Conservation (phyloP, 2,797 vertebrate species). For the Sebastes aleutianus region DNA sequence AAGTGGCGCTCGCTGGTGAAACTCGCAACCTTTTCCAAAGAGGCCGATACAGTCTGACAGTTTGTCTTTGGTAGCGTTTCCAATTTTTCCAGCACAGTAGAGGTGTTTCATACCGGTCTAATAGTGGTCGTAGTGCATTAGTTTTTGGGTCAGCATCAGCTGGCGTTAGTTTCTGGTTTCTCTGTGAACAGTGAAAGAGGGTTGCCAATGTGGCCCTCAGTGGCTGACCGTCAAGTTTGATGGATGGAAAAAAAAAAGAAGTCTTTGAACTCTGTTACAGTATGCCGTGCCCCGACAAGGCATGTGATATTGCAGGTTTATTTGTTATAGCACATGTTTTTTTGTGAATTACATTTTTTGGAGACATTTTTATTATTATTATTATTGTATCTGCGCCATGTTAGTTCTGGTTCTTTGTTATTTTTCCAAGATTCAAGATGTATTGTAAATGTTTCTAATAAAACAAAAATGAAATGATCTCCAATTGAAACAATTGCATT, state of each 20-base stretch:
- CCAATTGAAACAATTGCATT: constrained; percentile 21
- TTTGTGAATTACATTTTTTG: constrained; percentile 84
- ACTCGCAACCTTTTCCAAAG: constrained; percentile 73
- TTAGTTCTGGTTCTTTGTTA: constrained; percentile 86
- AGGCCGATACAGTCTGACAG: constrained; percentile 78
- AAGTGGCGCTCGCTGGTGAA: constrained; percentile 62
- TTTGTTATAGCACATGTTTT: constrained; percentile 85
- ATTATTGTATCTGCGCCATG: constrained; percentile 88
- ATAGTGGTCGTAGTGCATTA: constrained; percentile 87
- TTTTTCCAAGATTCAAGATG: constrained; percentile 86
- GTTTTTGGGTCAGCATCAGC: constrained; percentile 81
- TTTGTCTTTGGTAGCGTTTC: constrained; percentile 86
- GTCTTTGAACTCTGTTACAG: constrained; percentile 80
- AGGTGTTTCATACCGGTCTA: constrained; percentile 84
- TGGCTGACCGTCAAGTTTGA: constrained; percentile 77
- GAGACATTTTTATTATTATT: constrained; percentile 85
- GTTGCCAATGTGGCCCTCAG: constrained; percentile 71
- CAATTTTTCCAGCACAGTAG: constrained; percentile 85
- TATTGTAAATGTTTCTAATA: constrained; percentile 92
- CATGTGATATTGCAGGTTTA: constrained; percentile 83
- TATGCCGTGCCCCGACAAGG: constrained; percentile 77
- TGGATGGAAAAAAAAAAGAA: constrained; percentile 66
- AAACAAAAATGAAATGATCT: constrained; percentile 84
- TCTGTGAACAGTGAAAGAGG: constrained; percentile 81
- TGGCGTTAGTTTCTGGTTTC: constrained; percentile 83